Evolutionary conservation across 1,140 invertebrate genomes (phyloP).

Genomic region (Phymastichus coffea): DNA sequence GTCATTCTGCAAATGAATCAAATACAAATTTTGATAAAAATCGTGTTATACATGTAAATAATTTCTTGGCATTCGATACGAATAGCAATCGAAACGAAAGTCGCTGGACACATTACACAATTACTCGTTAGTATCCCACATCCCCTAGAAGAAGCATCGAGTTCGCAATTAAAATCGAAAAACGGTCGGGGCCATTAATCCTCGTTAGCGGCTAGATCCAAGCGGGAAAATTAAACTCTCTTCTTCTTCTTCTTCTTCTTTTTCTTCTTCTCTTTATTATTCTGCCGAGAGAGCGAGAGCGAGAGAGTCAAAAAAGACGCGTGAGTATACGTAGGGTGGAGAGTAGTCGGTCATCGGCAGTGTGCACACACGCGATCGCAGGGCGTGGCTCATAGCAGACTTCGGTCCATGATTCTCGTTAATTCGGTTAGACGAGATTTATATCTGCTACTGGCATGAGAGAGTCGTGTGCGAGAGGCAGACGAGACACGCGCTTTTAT

Average conservation of each 20-base stretch:
- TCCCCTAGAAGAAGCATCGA: no score
- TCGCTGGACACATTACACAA: no score
- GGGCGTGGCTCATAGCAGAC: slow-evolving; percentile 36
- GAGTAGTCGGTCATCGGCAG: no score
- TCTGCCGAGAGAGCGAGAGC: no score
- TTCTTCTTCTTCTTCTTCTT: background rate
- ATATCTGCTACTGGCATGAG: slow-evolving; percentile 33
- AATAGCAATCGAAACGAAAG: no score
- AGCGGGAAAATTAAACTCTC: slow-evolving; percentile 6
- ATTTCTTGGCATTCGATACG: no score
- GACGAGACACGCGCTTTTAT: slow-evolving; percentile 28
- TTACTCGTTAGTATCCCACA: no score
- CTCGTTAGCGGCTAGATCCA: background rate
- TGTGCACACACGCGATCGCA: background rate
- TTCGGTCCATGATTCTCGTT: slow-evolving; percentile 40
- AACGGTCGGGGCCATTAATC: background rate
- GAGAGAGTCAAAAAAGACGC: background rate
- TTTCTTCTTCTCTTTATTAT: no score
- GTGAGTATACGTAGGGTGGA: no score
- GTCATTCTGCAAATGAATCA: no score
- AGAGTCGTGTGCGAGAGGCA: background rate
- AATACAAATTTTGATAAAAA: no score
- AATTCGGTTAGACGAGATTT: slow-evolving; percentile 46
- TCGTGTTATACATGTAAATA: no score
- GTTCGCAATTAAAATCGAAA: background rate